Base-by-base conservation (phyloP, 2,888 invertebrate genomes). In the Drosophila anomelani region DNA sequence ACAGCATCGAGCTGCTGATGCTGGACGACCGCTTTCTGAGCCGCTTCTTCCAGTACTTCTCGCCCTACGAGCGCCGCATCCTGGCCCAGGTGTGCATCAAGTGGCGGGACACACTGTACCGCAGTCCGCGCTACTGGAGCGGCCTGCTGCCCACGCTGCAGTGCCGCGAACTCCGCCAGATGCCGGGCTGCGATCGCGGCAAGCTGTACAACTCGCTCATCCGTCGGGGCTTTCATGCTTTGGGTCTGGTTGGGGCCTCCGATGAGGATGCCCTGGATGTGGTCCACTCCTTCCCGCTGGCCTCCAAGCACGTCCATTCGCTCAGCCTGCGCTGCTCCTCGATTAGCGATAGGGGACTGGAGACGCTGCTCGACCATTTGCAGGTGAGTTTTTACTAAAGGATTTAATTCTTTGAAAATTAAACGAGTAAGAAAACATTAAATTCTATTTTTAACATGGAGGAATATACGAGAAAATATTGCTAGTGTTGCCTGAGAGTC, bases 221-320 rank as follows among this genome's bases (percentile, higher is more conserved):
- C 68, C 94, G 96, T 79, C 94, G 98, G 80, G 97, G 97, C 29
- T 97, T 98, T 90, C 97, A 97, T 88, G 96, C 96, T 6, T 93
- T 98, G 15, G 95, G 96, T 66, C 93, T 98, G 71, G 94, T 97
- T 78, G 97, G 97, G 12, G 98, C 98, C 36, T 95, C 96, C 15
- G 98, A 98, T 91, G 97, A 97, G 89, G 98, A 98, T 92, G 95
- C 97, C 58, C 94, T 96, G 75, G 98, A 98, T 93, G 95, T 98
- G 89, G 96, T 97, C 76, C 96, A 96, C 91, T 96, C 96, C 81
- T 97, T 97, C 91, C 96, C 97, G 6, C 93, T 96, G 81, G 96
- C 96, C 58, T 95, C 96, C 76, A 95, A 96, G 89, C 96, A 97
- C 91, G 94, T 98, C 79, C 96, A 97, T 90, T 96, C 96, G 68